Conservation (phyloP, 2,797 vertebrate genomes). For the Cyprinodon diabolis region DNA sequence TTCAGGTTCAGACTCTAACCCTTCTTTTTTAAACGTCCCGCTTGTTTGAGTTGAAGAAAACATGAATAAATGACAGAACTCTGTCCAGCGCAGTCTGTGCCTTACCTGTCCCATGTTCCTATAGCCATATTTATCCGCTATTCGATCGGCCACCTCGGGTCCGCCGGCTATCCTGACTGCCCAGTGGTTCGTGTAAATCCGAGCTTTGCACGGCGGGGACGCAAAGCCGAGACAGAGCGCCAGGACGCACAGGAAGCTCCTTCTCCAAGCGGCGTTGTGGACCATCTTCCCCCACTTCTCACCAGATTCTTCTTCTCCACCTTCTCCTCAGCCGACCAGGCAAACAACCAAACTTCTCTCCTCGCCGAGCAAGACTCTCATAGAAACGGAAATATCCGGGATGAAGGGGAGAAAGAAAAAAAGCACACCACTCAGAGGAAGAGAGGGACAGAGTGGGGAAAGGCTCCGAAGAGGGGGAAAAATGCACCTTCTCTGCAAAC, state of each 20-base stretch:
- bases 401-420: not conserved
- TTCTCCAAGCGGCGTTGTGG: slow-evolving; percentile 80
- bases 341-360: slow-evolving; percentile 85
- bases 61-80: slow-evolving; percentile 17
- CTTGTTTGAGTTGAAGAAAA: slow-evolving; percentile 11
- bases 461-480: slow-evolving; percentile 44
- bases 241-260: slow-evolving; percentile 85
- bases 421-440: slow-evolving; percentile 29
- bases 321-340: slow-evolving; percentile 69
- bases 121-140: slow-evolving; percentile 97
- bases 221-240: slow-evolving; percentile 86
- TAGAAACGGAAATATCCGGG: slow-evolving; percentile 74
- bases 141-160: slow-evolving; percentile 87
- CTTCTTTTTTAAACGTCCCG: slow-evolving; percentile 36
- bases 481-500: slow-evolving; percentile 61
- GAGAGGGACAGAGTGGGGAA: slow-evolving; percentile 28
- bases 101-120: slow-evolving; percentile 98
- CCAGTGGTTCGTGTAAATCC: slow-evolving; percentile 99
- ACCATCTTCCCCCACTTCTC: slow-evolving; percentile 85
- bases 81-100: slow-evolving; percentile 19
- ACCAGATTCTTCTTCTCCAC: slow-evolving; percentile 69
- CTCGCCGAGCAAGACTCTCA: slow-evolving; percentile 75
- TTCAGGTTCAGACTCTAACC: slow-evolving; percentile 39
- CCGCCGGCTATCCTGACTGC: slow-evolving; percentile 94
- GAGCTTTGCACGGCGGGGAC: slow-evolving; percentile 87